Base-by-base conservation (phyloP, 2,797 vertebrate genomes). In the Avahi laniger region DNA sequence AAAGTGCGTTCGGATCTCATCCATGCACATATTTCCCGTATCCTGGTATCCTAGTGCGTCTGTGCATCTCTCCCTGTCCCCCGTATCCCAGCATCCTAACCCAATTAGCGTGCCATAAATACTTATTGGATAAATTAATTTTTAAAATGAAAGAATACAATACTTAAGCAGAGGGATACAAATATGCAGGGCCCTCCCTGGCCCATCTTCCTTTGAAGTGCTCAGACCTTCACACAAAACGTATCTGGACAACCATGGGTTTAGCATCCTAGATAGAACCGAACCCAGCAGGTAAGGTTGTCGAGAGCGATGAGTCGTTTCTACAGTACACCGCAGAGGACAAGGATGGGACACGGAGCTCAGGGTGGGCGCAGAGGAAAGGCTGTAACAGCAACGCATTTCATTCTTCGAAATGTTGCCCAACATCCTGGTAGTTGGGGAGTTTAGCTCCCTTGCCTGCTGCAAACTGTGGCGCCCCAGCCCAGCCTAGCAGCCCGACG, bases 401-500 rank as follows among this genome's bases (percentile, higher is more conserved):
- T 67, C 4, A 94, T 95, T 88, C 30, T 96, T 96, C 92, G 0
- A 0, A 93, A 81, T 81, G 35, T 0, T 2, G 73, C 92, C 76
- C 94, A 95, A 88, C 0, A 0, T 94, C 93, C 85, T 67, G 97
- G 81, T 91, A 98, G 43, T 92, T 97, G 97, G 96, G 96, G 97
- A 98, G 96, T 97, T 98, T 46, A 78, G 4, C 63, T 85, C 86
- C 91, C 41, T 89, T 59, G 97, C 93, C 96, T 94, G 93, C 88
- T 86, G 83, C 96, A 97, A 88, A 86, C 4, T 63, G 61, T 87
- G 81, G 69, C 57, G 46, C 59, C 28, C 28, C 48, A 12, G 43
- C 41, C 63, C 57, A 50, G 59, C 73, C 52, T 17, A 14, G 38
- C 33, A 57, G 65, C 79, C 61, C 33, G 38, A 17, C 43, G 76